phyloP scores from a whole-genome alignment of 2,797 vertebrate species.

The Falco concolor region DNA sequence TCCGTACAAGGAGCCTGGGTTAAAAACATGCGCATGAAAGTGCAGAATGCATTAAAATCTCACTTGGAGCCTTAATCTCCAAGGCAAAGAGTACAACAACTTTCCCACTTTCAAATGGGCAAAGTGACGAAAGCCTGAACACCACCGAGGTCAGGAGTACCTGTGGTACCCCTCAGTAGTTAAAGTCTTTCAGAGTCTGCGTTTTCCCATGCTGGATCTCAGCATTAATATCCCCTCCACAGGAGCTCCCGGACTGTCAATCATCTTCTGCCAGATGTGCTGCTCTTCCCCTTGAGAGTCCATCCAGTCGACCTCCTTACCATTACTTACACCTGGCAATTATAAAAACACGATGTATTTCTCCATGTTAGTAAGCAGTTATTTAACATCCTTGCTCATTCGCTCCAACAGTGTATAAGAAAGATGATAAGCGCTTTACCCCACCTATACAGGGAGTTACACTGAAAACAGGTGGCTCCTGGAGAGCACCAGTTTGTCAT shows the following conservation, averaged over 20 bases:
- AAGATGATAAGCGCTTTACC: background rate
- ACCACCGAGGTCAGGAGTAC: background rate
- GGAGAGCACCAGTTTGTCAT: background rate
- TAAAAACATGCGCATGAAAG: background rate
- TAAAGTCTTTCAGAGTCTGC: constrained; percentile 70
- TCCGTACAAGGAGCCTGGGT: background rate
- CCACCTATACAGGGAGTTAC: background rate
- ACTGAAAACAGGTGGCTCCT: background rate
- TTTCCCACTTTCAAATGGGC: background rate
- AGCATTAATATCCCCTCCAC: constrained; percentile 92
- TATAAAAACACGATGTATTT: background rate
- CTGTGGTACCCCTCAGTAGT: background rate
- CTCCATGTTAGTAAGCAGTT: background rate
- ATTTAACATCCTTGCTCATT: background rate
- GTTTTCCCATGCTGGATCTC: constrained; percentile 89
- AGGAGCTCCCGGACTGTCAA: constrained; percentile 85
- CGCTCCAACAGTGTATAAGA: background rate
- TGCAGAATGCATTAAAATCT: constrained; percentile 35
- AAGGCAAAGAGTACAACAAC: background rate
- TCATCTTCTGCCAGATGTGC: constrained; percentile 91
- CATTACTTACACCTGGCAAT: constrained; percentile 86
- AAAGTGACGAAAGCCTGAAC: background rate
- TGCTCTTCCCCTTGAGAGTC: constrained; percentile 92
- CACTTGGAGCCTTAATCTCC: background rate
- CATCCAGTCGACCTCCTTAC: constrained; percentile 94